Percentiles rank a stretch among this genome's conserved stretches.
phyloP scores from a whole-genome alignment of 2,888 invertebrate species.

The Lithophane semibrunnea region DNA sequence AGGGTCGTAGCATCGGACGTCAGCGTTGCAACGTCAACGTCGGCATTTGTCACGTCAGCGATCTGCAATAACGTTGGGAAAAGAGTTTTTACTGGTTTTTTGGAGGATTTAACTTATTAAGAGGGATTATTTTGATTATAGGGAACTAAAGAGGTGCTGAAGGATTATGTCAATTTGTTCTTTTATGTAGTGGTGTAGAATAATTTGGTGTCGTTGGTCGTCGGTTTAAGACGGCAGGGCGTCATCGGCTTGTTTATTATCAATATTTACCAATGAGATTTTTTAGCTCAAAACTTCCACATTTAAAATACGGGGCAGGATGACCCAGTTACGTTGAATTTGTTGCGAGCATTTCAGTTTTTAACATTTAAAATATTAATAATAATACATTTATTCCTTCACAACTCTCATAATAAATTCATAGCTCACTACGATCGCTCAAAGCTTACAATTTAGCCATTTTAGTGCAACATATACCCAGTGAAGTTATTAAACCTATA shows the following conservation, averaged over 20 bases:
- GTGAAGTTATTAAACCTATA: constrained; percentile 80
- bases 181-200: background rate
- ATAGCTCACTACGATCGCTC: constrained; percentile 43
- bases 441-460: constrained; percentile 61
- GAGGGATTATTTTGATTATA: constrained; percentile 32
- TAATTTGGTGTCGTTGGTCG: too few species aligned
- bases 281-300: background rate
- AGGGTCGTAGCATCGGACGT: constrained; percentile 59
- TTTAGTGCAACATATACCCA: constrained; percentile 68
- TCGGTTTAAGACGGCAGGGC: background rate
- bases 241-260: background rate
- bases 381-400: background rate
- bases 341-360: background rate
- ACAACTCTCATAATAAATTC: constrained; percentile 42
- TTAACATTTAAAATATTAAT: background rate
- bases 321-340: too few species aligned
- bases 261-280: background rate
- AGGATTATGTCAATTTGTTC: background rate
- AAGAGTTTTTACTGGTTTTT: constrained; percentile 41
- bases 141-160: background rate
- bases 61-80: constrained; percentile 57
- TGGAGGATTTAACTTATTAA: constrained; percentile 13
- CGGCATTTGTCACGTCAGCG: constrained; percentile 75
- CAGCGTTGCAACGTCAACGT: constrained; percentile 69
- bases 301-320: background rate